Evolutionary conservation across 2,113 vertebrate genomes (phyloP).

Genomic region (Stigmatopora nigra): DNA sequence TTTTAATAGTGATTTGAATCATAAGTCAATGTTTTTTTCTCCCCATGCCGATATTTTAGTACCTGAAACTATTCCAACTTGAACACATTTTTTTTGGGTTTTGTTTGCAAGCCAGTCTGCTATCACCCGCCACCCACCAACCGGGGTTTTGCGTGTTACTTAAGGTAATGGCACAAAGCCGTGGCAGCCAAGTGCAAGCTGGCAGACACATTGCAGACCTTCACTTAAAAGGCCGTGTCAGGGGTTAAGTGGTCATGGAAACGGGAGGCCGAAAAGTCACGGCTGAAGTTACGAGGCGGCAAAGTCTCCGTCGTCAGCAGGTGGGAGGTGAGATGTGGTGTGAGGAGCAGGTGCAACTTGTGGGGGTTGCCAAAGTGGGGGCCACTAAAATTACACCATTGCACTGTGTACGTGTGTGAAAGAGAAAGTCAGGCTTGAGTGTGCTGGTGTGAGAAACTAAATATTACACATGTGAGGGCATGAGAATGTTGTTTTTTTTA

Average conservation of each 20-base stretch:
- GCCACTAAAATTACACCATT: constrained; percentile 62
- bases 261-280: constrained; percentile 46
- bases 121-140: constrained; percentile 23
- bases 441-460: constrained; percentile 52
- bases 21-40: not conserved
- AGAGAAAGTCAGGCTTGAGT: constrained; percentile 43
- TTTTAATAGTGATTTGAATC: not conserved
- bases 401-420: constrained; percentile 32
- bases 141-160: constrained; percentile 43
- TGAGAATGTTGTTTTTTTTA: constrained; percentile 21
- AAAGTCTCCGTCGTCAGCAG: constrained; percentile 62
- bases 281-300: constrained; percentile 58
- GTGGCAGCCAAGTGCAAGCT: constrained; percentile 42
- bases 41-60: not conserved
- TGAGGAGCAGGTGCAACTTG: constrained; percentile 58
- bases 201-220: constrained; percentile 63
- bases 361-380: constrained; percentile 30
- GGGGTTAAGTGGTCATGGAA: constrained; percentile 68
- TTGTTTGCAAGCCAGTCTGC: not conserved
- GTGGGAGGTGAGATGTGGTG: constrained; percentile 59
- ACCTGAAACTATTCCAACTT: not conserved
- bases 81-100: not conserved
- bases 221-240: constrained; percentile 60
- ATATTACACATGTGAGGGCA: constrained; percentile 36
- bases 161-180: constrained; percentile 46